These are phyloP conservation scores for Tetramorium bicarinatum DNA, from an alignment of 2,888 invertebrate genomes.

Conservation along the genomic window DNA sequence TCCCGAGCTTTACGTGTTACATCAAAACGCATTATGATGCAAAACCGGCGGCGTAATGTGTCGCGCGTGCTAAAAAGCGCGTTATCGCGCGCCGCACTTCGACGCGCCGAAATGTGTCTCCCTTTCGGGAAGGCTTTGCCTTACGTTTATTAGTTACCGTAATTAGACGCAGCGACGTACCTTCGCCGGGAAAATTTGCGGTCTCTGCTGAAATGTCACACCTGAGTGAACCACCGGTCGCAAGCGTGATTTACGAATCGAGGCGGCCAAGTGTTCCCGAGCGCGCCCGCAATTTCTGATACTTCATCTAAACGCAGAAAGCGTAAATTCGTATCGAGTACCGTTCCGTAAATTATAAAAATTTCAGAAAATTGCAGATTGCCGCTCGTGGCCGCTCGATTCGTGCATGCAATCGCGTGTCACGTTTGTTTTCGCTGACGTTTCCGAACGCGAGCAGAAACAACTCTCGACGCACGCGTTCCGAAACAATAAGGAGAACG, in stretches of 20 bases:
- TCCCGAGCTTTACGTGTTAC: conserved; percentile 57
- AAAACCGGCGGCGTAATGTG: conserved; percentile 40
- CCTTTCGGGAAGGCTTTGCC: neutral
- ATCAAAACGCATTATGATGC: conserved; percentile 51
- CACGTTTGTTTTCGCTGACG: conserved; percentile 7
- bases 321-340: neutral
- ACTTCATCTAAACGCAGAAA: neutral
- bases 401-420: neutral
- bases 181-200: conserved; percentile 35
- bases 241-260: conserved; percentile 23
- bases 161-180: conserved; percentile 22
- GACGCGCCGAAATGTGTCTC: neutral
- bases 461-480: neutral
- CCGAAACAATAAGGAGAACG: neutral
- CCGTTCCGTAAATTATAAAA: neutral
- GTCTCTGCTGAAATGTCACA: conserved; percentile 52
- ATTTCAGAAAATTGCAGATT: neutral
- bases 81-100: neutral
- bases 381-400: neutral
- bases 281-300: neutral
- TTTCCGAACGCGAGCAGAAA: conserved; percentile 5
- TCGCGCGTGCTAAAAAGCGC: conserved; percentile 26
- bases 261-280: conserved; percentile 3
- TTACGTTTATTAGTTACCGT: neutral
- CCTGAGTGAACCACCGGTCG: conserved; percentile 66